phyloP scores from a whole-genome alignment of 2,888 invertebrate genomes.

The Phalera bucephala region DNA sequence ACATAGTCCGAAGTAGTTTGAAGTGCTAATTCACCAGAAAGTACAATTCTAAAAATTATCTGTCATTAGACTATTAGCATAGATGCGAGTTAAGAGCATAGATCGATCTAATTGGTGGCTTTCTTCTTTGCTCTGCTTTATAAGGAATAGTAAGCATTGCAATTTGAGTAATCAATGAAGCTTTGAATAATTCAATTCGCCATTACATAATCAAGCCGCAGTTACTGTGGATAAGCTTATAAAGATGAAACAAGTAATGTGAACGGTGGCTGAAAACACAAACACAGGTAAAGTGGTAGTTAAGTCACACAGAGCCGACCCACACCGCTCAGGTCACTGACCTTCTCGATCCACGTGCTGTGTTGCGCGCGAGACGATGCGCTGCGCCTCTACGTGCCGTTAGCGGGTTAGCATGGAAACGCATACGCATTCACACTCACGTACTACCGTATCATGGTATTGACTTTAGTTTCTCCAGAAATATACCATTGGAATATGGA shows the following conservation, averaged over 20 bases:
- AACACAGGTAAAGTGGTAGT: conserved; percentile 23
- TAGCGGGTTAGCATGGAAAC: conserved; percentile 83
- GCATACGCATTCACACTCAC: conserved; percentile 76
- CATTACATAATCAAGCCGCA: not conserved
- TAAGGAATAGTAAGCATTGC: no score
- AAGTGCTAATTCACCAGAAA: no score
- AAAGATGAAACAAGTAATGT: not conserved
- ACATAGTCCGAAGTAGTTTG: no score
- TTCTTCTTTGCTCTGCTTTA: no score
- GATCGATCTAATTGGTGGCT: no score
- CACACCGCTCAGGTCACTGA: conserved; percentile 66
- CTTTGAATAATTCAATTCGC: no score
- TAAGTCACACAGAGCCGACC: conserved; percentile 21
- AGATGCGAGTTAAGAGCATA: no score
- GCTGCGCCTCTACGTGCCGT: conserved; percentile 78
- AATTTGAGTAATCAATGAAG: no score
- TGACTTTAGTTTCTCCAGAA: conserved; percentile 1
- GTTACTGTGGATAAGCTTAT: not conserved
- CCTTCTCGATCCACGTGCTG: conserved; percentile 96
- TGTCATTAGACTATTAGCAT: no score
- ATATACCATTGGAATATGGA: not conserved
- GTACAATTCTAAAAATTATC: no score
- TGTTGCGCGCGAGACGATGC: conserved; percentile 76
- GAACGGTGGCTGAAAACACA: conserved; percentile 10
- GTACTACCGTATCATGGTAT: conserved; percentile 41